Evolutionary conservation across 2,888 invertebrate genomes (phyloP), one percentile per base, ranked within the genome.

Genomic region (Pterobdella sp.): DNA sequence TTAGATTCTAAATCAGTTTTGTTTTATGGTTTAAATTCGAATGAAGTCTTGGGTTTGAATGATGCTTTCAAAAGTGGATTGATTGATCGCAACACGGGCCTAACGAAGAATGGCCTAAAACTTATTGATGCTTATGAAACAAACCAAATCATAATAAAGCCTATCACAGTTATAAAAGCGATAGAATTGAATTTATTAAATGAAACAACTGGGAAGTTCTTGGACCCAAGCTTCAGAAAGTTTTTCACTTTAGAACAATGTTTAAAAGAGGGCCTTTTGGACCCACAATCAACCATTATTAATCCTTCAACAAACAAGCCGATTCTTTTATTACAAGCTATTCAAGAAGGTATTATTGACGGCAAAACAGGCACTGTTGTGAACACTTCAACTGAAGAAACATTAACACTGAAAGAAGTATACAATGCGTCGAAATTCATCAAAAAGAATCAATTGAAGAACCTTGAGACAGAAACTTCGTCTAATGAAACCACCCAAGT

Each of bases 71-170:
- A 80, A 65, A 79, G 86, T 69, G 91, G 90, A 74, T 81, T 92
- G 65, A 87, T 94, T 72, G 90, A 92, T 85, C 88, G 90, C 56
- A 89, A 90, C 85, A 90, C 76, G 89, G 90, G 49, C 63, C 77
- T 79, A 1, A 36, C 69, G 18, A 64, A 69, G 49, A 76, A 76
- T 49, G 90, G 93, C 85, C 85, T 96, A 71, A 91, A 93, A 3
- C 86, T 96, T 76, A 86, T 88, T 78, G 89, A 91, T 83, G 95
- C 95, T 35, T 86, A 96, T 79, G 87, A 88, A 22, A 74, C 75
- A 42, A 75, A 76, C n/a, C 75, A 77, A 18, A 32, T 77, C 14
- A 74, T 78, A 36, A 56, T 68, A 34, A 73, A 78, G 42, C 78
- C 78, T 3, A 77, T 78, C 74, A 64, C 77, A 7, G 52, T 78